Evolutionary conservation across 2,113 vertebrate genomes (phyloP).

Genomic region (Chaetodon auriga): DNA sequence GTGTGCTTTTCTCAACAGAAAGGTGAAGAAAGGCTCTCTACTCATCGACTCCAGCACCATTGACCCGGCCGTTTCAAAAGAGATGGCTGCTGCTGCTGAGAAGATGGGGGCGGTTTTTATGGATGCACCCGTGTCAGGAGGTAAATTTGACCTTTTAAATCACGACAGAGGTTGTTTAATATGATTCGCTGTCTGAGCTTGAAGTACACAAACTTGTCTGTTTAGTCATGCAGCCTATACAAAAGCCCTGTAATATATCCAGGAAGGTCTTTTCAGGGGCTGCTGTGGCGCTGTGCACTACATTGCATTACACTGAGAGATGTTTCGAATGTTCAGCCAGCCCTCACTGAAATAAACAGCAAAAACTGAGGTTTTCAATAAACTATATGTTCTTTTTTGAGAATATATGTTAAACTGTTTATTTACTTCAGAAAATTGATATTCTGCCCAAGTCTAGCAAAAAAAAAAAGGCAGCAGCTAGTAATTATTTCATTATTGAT

Average conservation of each 20-base stretch:
- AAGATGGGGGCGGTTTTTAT: conserved; percentile 98
- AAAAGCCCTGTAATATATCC: not conserved
- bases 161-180: not conserved
- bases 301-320: too few species aligned
- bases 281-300: too few species aligned
- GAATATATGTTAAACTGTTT: not conserved
- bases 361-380: not conserved
- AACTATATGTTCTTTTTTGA: not conserved
- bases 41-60: conserved; percentile 99
- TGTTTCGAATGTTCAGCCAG: not conserved
- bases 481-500: too few species aligned
- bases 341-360: not conserved
- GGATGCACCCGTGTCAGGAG: conserved; percentile 99
- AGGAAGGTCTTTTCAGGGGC: not conserved
- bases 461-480: not conserved
- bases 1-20: conserved; percentile 82
- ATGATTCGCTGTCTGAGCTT: not conserved
- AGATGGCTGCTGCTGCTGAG: conserved; percentile 93
- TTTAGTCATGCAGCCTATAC: not conserved
- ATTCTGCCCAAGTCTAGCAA: not conserved
- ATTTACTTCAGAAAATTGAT: not conserved
- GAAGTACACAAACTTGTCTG: not conserved
- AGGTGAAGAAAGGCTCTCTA: conserved; percentile 97
- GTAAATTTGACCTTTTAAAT: conserved; percentile 77
- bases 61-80: conserved; percentile 95